Conservation (phyloP, 2,797 vertebrate species). For the Rhodeus uyekii region DNA sequence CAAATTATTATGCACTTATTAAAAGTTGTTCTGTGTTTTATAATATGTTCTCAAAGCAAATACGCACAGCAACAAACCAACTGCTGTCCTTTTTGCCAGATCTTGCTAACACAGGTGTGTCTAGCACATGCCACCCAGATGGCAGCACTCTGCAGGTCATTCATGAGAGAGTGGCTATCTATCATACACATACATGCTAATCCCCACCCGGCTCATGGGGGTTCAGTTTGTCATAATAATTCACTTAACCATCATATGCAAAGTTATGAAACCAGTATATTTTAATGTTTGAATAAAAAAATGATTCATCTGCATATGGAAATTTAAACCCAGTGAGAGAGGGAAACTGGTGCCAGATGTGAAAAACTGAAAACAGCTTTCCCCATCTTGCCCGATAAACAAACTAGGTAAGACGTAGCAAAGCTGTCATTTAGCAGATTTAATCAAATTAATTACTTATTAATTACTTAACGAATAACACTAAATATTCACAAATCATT, state of each 20-base stretch:
- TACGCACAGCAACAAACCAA: neutral
- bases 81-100: neutral
- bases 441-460: neutral
- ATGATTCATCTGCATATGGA: neutral
- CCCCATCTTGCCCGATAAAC: slow-evolving; percentile 48
- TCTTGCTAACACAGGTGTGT: slow-evolving; percentile 15
- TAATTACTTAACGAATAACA: too few relatives aligned
- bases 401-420: slow-evolving; percentile 28
- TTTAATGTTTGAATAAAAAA: neutral
- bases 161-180: slow-evolving; percentile 14
- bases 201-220: neutral
- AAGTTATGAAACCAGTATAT: neutral
- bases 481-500: too few relatives aligned
- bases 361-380: slow-evolving; percentile 49
- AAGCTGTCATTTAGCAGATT: neutral
- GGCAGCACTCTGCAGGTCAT: slow-evolving; percentile 33
- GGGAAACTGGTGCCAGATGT: slow-evolving; percentile 50
- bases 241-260: neutral
- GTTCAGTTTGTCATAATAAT: neutral
- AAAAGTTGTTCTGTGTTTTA: neutral
- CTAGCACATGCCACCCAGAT: slow-evolving; percentile 47
- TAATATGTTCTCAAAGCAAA: neutral
- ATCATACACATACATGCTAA: neutral
- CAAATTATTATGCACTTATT: neutral
- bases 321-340: slow-evolving; percentile 3